Evolutionary conservation across 2,888 invertebrate species (phyloP).

Genomic region (Gerris lacustris): DNA sequence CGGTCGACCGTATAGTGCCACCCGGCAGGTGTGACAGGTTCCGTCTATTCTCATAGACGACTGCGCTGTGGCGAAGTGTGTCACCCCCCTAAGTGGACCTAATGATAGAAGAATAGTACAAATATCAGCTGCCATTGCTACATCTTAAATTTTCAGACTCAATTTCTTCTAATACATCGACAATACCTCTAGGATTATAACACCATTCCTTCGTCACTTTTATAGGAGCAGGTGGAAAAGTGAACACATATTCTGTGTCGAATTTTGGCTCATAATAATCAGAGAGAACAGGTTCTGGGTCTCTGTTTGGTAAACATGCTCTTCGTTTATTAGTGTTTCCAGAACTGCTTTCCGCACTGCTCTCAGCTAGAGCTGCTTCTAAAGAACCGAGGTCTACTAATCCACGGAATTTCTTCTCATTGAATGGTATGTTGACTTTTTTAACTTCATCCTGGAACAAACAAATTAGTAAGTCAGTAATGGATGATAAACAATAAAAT

Average conservation of each 20-base stretch:
- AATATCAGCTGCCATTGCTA: too few species aligned
- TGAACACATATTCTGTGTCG: constrained; percentile 24
- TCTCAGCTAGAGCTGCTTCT: background rate
- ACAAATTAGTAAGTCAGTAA: background rate
- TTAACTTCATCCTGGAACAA: constrained; percentile 21
- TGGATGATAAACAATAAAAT: too few species aligned
- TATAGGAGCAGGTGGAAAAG: background rate
- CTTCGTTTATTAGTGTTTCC: background rate
- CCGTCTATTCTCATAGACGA: too few species aligned
- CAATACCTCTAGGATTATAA: background rate
- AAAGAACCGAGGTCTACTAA: constrained; percentile 17
- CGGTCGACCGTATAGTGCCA: too few species aligned
- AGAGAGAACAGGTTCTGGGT: constrained; percentile 23
- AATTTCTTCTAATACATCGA: background rate
- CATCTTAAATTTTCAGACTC: too few species aligned
- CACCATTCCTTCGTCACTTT: background rate
- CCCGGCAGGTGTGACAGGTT: too few species aligned
- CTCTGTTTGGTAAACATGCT: constrained; percentile 15
- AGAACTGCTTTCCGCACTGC: background rate
- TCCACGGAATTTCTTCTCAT: constrained; percentile 25
- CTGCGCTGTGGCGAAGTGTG: too few species aligned
- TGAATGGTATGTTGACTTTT: constrained; percentile 27
- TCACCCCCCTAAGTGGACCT: too few species aligned
- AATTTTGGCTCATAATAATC: constrained; percentile 26
- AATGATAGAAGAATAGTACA: too few species aligned